Base-by-base conservation (phyloP, 2,797 vertebrate species). In the Galaxias olidus region DNA sequence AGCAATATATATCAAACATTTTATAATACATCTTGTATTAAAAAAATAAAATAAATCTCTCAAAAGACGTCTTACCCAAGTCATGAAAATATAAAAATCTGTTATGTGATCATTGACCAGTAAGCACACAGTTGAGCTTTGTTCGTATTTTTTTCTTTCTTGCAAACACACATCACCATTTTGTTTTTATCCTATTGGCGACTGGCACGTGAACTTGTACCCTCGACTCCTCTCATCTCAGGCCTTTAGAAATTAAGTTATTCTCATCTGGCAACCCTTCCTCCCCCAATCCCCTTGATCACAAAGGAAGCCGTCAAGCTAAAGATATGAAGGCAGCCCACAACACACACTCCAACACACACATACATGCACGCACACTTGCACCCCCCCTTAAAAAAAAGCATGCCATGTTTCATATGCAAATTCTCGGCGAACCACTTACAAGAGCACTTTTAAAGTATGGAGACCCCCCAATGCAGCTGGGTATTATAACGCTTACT, bases 341-440 rank as follows among this genome's bases (percentile, higher is more conserved):
- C 88, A 92, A 94, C 93, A 92, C 30, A 30, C 30, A 94, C 91
- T 92, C 87, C 87, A 86, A 80, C 80, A 64, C 52, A 66, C 60
- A 15, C 48, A 14, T 9, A 5, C 48, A n/a, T 30, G 30, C 30
- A 30, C 30, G n/a, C 64, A 18, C 19, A 55, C 45, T 60, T 30
- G 20, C 84, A 73, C 78, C 80, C 41, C 47, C 42, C 11, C 87
- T 86, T 89, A 84, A 90, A 92, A 94, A 93, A 94, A 95, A 93
- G 89, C 93, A 93, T 94, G 93, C 91, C 90, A 95, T 94, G 92
- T 94, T 97, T 95, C 94, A 94, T 93, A 96, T 97, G 95, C 95
- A 96, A 97, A 98, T 96, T 91, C 83, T 9, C 19, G 86, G 88
- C 93, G 91, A 94, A 93, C 91, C 94, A 94, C 93, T 95, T 96